Base-by-base conservation (phyloP, 2,113 vertebrate genomes). In the Plecotus auritus region DNA sequence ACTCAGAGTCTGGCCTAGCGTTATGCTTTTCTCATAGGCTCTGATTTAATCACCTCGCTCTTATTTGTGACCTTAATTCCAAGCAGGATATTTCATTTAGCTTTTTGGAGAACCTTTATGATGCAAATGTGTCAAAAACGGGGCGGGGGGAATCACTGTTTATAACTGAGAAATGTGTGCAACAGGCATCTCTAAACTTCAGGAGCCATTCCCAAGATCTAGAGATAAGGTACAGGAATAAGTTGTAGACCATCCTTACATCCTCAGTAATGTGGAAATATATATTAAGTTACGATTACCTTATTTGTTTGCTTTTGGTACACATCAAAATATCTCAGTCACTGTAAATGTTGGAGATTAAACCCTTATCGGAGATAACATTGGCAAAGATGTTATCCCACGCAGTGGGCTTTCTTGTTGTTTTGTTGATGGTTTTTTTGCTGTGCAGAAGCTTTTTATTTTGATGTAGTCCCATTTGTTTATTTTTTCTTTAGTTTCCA, bases 261-360 rank as follows among this genome's bases (percentile, higher is more conserved):
- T 80, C 61, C 12, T 83, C 67, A 22, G 23, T 90, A 49, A 76
- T 35, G 30, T 40, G 22, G 5, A 32, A 64, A 51, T 35, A 72
- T 23, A 72, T 23, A 76, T 40, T 28, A 49, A 84, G 83, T 80
- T 47, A 78, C n/a, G 6, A 61, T 22, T 20, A 40, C 3, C 23
- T 82, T 54, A 18, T 80, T 54, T 78, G 32, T 80, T 13, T 18
- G 17, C 59, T 74, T 83, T 66, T 45, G 45, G 2, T 70, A 73
- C 45, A 92, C 47, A 72, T 72, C n/a, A 95, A 95, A 86, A 47
- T 89, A 76, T 76, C 40, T 82, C 69, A 72, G 64, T 85, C 35
- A 91, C 91, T 49, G 49, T 49, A 49, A 49, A 49, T 49, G 49
- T 49, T 49, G 49, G 49, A 49, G 49, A 49, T 49, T 49, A 49